A percentile compares a stretch with the other conserved stretches of the same genome.
Conservation (phyloP, 2,797 vertebrate species). For the Apogon talboti region DNA sequence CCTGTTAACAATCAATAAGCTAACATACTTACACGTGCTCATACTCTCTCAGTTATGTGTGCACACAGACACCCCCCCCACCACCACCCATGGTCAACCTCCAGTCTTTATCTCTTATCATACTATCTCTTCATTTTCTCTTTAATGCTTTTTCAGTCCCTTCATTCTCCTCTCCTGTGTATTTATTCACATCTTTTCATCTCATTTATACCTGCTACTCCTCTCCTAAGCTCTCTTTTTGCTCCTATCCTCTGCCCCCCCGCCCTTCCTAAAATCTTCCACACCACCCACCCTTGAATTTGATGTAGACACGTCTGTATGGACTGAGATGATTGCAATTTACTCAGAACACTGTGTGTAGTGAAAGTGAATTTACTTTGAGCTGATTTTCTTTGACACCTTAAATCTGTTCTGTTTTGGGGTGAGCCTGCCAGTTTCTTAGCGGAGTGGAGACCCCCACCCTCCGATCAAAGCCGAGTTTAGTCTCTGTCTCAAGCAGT, state of each 20-base stretch:
- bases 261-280: constrained; percentile 4
- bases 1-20: constrained; percentile 84
- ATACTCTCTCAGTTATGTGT: constrained; percentile 6
- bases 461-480: constrained; percentile 78
- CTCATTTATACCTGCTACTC: constrained; percentile 36
- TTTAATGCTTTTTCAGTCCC: constrained; percentile 43
- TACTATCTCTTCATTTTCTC: constrained; percentile 69
- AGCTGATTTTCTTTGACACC: constrained; percentile 80
- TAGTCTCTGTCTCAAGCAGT: constrained; percentile 77
- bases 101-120: constrained; percentile 66
- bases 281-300: constrained; percentile 34
- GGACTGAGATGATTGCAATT: constrained; percentile 71
- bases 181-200: constrained; percentile 55
- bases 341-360: constrained; percentile 69
- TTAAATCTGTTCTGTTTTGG: constrained; percentile 82
- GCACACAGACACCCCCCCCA: too few relatives aligned
- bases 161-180: too few relatives aligned
- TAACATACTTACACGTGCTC: constrained; percentile 69
- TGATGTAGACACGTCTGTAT: constrained; percentile 67
- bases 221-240: constrained; percentile 46
- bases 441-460: constrained; percentile 77
- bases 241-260: constrained; percentile 10
- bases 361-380: constrained; percentile 78
- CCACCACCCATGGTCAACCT: constrained; percentile 62
- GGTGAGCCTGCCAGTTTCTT: constrained; percentile 74